Percentiles rank a stretch among this genome's conserved stretches.
phyloP scores from a whole-genome alignment of 2,888 invertebrate species.

The Chymomyza caudatula region DNA sequence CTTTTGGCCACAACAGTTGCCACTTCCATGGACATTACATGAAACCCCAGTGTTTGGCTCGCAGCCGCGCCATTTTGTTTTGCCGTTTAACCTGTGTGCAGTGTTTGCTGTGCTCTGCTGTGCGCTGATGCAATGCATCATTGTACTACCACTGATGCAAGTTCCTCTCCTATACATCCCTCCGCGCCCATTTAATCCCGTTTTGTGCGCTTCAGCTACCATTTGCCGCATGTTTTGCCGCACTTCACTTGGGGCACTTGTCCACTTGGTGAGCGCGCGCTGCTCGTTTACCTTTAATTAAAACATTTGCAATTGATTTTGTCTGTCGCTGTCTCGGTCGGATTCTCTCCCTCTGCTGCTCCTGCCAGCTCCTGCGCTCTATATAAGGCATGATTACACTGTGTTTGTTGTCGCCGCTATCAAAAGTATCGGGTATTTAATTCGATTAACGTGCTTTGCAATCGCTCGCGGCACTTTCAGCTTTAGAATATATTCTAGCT shows the following conservation, averaged over 20 bases:
- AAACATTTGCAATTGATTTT: slow-evolving; percentile 40
- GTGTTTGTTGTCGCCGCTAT: background rate
- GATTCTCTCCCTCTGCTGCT: background rate
- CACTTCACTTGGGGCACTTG: background rate
- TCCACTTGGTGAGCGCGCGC: background rate
- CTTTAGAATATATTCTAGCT: background rate
- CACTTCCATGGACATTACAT: background rate
- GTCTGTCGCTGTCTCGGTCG: background rate
- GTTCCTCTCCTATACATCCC: background rate
- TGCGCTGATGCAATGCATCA: background rate
- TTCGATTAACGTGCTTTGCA: slow-evolving; percentile 16
- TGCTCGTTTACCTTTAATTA: slow-evolving; percentile 21
- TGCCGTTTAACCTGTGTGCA: background rate
- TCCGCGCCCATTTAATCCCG: too few species aligned
- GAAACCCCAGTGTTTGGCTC: background rate
- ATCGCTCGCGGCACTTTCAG: background rate
- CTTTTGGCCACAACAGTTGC: slow-evolving; percentile 7
- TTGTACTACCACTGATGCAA: background rate
- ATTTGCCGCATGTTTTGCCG: background rate
- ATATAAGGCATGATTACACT: background rate
- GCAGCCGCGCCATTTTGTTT: background rate
- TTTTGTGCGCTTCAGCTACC: background rate
- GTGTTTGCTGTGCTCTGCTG: background rate
- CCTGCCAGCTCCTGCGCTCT: background rate
- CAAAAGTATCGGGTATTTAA: background rate